Evolutionary conservation across 2,797 vertebrate species (phyloP).

Genomic region (Coracias cyanogaster): DNA sequence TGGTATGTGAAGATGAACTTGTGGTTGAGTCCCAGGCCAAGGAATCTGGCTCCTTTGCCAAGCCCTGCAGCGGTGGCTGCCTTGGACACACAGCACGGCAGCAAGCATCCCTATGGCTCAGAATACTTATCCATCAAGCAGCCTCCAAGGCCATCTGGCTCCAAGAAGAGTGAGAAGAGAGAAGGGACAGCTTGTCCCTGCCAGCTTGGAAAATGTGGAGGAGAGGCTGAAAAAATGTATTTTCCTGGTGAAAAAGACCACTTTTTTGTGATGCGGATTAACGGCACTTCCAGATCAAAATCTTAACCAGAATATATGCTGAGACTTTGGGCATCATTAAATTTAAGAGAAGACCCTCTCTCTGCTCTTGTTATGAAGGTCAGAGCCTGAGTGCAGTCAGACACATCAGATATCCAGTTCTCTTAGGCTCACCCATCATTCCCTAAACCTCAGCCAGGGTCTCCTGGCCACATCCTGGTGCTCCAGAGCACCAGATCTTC

Average conservation of each 20-base stretch:
- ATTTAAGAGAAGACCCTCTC: background rate
- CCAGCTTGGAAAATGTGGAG: background rate
- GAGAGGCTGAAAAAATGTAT: rapidly evolving
- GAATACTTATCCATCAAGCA: background rate
- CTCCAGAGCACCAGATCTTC: background rate
- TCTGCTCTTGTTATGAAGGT: background rate
- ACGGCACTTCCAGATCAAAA: background rate
- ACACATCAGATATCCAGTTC: background rate
- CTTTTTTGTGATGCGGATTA: background rate
- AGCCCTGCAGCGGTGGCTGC: background rate
- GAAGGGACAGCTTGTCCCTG: background rate
- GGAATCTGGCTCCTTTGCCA: slow-evolving; percentile 19
- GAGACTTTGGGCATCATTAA: background rate
- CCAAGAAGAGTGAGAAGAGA: background rate
- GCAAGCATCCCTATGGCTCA: rapidly evolving
- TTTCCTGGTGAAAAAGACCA: background rate
- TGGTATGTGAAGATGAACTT: background rate
- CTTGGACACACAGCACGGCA: background rate
- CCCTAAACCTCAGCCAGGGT: background rate
- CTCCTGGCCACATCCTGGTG: background rate
- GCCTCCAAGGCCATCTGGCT: background rate
- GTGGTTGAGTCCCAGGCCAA: slow-evolving; percentile 23
- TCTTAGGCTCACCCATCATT: background rate
- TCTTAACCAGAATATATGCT: background rate
- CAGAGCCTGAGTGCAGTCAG: background rate